Evolutionary conservation across 2,113 vertebrate species (phyloP).

Genomic region (Panthera uncia): DNA sequence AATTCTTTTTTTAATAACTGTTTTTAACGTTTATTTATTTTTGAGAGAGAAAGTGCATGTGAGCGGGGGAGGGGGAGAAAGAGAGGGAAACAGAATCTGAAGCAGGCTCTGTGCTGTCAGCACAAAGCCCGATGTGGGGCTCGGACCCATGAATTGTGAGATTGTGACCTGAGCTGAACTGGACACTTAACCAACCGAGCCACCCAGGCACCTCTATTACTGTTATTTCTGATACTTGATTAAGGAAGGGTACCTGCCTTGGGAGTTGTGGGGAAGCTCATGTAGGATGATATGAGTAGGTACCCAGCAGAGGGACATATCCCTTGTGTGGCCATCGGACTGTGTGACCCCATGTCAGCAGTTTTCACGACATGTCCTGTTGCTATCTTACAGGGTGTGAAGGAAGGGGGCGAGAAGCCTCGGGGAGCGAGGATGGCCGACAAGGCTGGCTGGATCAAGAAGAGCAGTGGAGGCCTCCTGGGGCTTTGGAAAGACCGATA

Average conservation of each 20-base stretch:
- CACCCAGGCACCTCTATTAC: not conserved
- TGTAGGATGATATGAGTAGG: not conserved
- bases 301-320: not conserved
- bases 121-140: not conserved
- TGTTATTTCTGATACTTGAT: not conserved
- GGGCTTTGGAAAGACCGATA: slow-evolving; percentile 95
- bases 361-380: not conserved
- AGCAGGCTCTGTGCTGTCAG: not conserved
- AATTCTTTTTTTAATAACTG: not conserved
- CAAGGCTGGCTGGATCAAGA: slow-evolving; percentile 97
- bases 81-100: not conserved
- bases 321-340: not conserved
- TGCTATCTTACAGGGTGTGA: slow-evolving; percentile 81
- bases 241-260: not conserved
- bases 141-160: not conserved
- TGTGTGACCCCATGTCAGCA: not conserved
- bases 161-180: not conserved
- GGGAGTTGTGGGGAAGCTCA: not conserved
- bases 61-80: not conserved
- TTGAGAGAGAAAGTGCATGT: not conserved
- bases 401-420: slow-evolving; percentile 87
- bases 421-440: slow-evolving; percentile 81
- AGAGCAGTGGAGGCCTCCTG: slow-evolving; percentile 89
- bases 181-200: not conserved
- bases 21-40: not conserved